Percentiles rank a stretch among this genome's conserved stretches.
phyloP scores from a whole-genome alignment of 2,797 vertebrate species.

The Poliocrania exsul region DNA sequence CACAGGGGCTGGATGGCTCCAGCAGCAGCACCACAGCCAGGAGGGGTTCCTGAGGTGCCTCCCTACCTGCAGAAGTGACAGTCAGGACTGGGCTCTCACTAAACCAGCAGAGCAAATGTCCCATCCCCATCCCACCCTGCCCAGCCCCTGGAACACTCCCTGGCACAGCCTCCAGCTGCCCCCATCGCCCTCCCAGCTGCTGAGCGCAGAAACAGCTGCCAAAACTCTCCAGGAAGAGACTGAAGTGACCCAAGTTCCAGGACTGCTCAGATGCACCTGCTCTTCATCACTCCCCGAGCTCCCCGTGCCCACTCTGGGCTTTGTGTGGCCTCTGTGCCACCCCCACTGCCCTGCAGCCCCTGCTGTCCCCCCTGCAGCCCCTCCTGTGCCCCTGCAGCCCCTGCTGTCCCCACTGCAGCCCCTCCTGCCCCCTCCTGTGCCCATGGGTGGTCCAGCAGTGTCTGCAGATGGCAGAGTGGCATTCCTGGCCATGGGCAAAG shows the following conservation, averaged over 20 bases:
- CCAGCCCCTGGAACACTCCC: fast-evolving
- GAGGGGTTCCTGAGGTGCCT: background rate
- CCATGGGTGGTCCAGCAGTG: fast-evolving
- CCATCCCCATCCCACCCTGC: background rate
- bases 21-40: background rate
- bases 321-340: fast-evolving
- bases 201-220: background rate
- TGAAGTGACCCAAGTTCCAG: background rate
- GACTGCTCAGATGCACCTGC: background rate
- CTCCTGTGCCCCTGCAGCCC: background rate
- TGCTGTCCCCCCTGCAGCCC: background rate
- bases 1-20: background rate
- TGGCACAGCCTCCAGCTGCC: background rate
- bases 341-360: background rate
- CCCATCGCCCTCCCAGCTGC: background rate
- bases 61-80: background rate
- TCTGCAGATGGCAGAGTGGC: background rate
- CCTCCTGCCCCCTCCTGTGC: background rate
- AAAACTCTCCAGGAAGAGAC: background rate
- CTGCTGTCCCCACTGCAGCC: background rate
- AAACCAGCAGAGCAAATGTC: background rate
- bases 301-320: background rate
- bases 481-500: background rate
- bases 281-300: background rate
- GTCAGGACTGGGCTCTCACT: background rate